phyloP scores from a whole-genome alignment of 2,113 vertebrate genomes.

The Xiphophorus maculatus region DNA sequence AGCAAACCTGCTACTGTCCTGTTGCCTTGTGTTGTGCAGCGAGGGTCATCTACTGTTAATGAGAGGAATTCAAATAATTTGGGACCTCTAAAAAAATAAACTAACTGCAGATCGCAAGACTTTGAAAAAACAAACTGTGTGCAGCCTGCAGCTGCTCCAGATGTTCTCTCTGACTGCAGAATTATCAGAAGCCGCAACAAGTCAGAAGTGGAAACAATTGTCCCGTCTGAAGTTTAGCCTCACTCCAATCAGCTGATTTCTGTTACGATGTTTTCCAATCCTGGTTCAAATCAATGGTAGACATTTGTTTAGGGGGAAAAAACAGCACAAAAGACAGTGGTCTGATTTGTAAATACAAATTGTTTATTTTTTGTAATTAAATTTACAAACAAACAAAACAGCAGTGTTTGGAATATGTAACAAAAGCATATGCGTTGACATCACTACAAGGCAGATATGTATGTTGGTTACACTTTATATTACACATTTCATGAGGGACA shows the following conservation, averaged over 20 bases:
- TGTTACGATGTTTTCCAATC: constrained; percentile 43
- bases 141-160: not conserved
- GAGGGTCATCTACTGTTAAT: not conserved
- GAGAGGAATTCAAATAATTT: constrained; percentile 30
- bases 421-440: not conserved
- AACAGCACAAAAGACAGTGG: not conserved
- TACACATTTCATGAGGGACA: not conserved
- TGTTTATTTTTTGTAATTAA: not conserved
- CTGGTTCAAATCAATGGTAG: constrained; percentile 25
- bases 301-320: not conserved
- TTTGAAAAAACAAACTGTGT: constrained; percentile 49
- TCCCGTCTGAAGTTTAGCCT: constrained; percentile 37
- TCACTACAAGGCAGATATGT: not conserved
- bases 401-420: not conserved
- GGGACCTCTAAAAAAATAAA: constrained; percentile 25
- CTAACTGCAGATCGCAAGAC: constrained; percentile 16
- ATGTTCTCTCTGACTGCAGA: constrained; percentile 15
- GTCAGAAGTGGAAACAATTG: constrained; percentile 64
- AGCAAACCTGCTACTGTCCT: not conserved
- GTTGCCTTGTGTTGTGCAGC: constrained; percentile 9
- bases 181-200: constrained; percentile 33
- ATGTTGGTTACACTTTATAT: not conserved
- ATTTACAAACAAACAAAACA: not conserved
- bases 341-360: constrained; percentile 10
- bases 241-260: constrained; percentile 60